Base-by-base conservation (phyloP, 2,113 vertebrate species). In the Candoia aspera region DNA sequence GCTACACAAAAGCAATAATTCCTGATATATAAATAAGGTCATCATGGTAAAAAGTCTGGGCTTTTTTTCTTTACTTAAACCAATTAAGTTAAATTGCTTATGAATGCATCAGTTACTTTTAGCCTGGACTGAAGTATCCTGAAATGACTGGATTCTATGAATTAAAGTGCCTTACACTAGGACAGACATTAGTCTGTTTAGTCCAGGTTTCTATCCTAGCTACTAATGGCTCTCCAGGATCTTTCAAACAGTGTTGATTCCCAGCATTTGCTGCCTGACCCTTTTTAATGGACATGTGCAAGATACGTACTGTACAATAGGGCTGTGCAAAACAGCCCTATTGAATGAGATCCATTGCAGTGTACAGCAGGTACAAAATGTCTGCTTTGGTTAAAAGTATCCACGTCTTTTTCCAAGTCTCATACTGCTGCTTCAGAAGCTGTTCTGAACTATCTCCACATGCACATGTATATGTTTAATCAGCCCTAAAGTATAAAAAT, bases 1-100 rank as follows among this genome's bases (percentile, higher is more conserved):
- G 42, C 73, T 8, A 23, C 83, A 90, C 93, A 90, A 89, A 95
- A 90, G 29, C 86, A 92, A 73, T 37, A 24, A 73, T 26, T 60
- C 13, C 26, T 57, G 21, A 59, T 79, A 24, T 49, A 90, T 21
- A 37, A 29, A 90, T 13, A 37, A 12, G 33, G 33, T 88, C 6
- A 24, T 19, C 54, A 86, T 0, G 17, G 19, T 23, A 37, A 62
- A 37, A 59, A 6, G 19, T 37, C 17, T 21, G 2, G 1, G 26
- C 2, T 19, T 58, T 42, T 88, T 33, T 68, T n/a, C 62, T 55
- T 90, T 84, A 42, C 21, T 59, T 55, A 59, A 84, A 59, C 73
- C 55, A 90, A 37, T 21, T 26, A 64, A 24, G 21, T 42, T 33
- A 60, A 60, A 21, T 62, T 90, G n/a, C 10, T 29, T 11, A 85